Conservation (phyloP, 2,888 invertebrate genomes). For the Microctonus aethiopoides region DNA sequence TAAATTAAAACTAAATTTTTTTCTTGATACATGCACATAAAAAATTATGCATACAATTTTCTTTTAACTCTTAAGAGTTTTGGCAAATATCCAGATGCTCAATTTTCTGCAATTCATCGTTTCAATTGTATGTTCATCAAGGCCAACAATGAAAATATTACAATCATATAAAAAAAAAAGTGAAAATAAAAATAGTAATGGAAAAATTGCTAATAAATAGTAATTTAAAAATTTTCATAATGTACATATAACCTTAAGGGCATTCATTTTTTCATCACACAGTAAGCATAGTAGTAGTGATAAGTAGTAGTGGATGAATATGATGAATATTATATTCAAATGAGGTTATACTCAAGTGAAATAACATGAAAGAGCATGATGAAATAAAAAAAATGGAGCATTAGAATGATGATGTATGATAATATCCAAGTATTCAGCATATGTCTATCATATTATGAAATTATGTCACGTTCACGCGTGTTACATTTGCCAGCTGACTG, state of each 20-base stretch:
- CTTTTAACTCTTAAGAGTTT: background rate
- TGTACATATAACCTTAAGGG: background rate
- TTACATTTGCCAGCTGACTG: background rate
- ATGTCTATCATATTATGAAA: background rate
- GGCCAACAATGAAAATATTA: background rate
- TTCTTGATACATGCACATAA: background rate
- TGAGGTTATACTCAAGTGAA: background rate
- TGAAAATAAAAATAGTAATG: background rate
- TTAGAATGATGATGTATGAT: background rate
- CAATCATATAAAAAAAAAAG: background rate
- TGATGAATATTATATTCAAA: background rate
- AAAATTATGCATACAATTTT: background rate
- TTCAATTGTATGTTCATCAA: background rate
- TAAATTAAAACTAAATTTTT: too few relatives aligned
- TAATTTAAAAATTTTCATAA: background rate
- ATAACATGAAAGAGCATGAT: background rate
- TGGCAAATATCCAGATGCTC: slow-evolving; percentile 5
- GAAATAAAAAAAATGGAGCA: background rate
- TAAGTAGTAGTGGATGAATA: too few relatives aligned
- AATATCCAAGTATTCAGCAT: background rate
- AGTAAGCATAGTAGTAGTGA: too few relatives aligned
- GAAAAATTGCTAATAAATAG: background rate
- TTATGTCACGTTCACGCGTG: background rate
- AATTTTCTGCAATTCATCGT: slow-evolving; percentile 14
- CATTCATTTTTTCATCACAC: background rate